These are phyloP conservation scores for Pseudomyrmex sp. DNA, from an alignment of 1,140 invertebrate genomes.

Conservation along the genomic window DNA sequence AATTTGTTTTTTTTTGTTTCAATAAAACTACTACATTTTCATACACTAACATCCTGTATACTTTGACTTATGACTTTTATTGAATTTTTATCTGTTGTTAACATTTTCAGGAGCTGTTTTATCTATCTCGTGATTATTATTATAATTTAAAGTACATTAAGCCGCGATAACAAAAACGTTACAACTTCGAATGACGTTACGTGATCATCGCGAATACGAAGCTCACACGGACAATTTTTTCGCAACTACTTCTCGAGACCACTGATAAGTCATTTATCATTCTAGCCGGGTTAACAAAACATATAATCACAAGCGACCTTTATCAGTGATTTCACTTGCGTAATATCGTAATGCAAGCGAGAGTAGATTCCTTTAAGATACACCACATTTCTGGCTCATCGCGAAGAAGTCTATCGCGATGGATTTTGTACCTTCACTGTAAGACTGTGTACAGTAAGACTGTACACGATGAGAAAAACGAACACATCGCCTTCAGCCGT, in stretches of 20 bases:
- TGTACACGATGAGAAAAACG: neutral
- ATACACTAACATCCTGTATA: no score
- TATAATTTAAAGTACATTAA: constrained; percentile 8
- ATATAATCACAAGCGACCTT: constrained; percentile 46
- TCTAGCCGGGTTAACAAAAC: constrained; percentile 12
- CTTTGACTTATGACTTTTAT: no score
- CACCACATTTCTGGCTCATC: constrained; percentile 17
- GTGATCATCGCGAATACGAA: constrained; percentile 14
- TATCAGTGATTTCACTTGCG: constrained; percentile 48
- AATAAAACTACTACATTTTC: no score
- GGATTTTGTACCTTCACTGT: constrained; percentile 52
- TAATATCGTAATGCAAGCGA: constrained; percentile 44
- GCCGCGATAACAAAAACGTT: neutral
- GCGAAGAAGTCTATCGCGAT: neutral
- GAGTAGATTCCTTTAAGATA: neutral
- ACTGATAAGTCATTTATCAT: constrained; percentile 15
- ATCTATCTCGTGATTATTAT: neutral
- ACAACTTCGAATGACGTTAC: neutral
- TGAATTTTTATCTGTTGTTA: no score
- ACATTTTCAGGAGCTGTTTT: no score
- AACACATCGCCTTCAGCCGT: constrained; percentile 6
- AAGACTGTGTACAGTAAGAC: neutral
- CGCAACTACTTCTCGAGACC: neutral
- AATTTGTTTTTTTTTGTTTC: no score
- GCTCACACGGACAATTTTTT: neutral